phyloP scores from a whole-genome alignment of 35 echinoderm and acorn worm genomes.

The Lytechinus pictus region DNA sequence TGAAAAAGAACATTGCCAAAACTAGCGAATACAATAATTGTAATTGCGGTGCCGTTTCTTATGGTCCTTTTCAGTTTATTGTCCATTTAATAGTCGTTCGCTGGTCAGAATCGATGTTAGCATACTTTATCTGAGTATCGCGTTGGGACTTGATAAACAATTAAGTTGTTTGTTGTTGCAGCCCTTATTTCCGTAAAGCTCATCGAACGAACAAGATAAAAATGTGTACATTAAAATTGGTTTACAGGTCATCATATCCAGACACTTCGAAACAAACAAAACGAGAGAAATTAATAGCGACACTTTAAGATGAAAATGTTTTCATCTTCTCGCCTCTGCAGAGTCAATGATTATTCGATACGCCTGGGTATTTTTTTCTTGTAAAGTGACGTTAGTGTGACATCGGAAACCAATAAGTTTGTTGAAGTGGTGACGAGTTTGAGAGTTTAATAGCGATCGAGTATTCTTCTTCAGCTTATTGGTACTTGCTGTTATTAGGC shows the following conservation, averaged over 20 bases:
- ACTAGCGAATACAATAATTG: no score
- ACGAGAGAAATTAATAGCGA: background rate
- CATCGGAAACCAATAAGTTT: background rate
- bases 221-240: background rate
- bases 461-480: background rate
- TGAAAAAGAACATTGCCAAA: no score
- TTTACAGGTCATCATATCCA: background rate
- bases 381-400: background rate
- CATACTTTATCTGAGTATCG: no score
- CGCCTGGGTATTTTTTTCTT: background rate
- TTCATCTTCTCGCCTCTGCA: background rate
- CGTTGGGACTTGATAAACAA: background rate
- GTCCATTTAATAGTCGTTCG: background rate
- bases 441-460: slow-evolving; percentile 11
- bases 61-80: background rate
- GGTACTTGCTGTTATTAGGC: background rate
- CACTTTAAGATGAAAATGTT: background rate
- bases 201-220: background rate
- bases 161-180: background rate
- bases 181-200: background rate
- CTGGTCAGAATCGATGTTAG: background rate
- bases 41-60: background rate
- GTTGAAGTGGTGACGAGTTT: background rate
- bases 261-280: background rate
- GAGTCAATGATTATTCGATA: background rate